phyloP scores from a whole-genome alignment of 2,797 vertebrate species.

The Sparus aurata region DNA sequence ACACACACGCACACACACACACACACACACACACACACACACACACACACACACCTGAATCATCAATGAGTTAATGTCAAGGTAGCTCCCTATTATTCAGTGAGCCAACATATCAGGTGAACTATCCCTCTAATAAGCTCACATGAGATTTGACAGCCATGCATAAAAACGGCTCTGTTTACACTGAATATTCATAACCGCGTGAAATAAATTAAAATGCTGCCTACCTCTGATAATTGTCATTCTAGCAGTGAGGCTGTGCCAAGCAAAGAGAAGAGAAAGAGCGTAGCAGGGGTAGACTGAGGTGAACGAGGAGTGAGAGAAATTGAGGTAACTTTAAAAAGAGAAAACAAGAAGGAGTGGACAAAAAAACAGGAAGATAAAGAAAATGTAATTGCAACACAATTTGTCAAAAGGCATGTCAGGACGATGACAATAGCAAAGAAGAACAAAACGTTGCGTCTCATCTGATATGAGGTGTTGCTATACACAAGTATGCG shows the following conservation, averaged over 20 bases:
- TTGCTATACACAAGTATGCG: constrained; percentile 41
- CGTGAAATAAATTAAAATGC: constrained; percentile 75
- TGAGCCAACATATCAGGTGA: constrained; percentile 74
- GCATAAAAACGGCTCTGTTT: constrained; percentile 78
- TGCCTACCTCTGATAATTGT: constrained; percentile 77
- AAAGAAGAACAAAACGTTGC: constrained; percentile 33
- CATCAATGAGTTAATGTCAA: constrained; percentile 76
- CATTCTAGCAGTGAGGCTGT: constrained; percentile 63
- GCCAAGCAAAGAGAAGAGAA: constrained; percentile 47
- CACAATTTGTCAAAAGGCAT: constrained; percentile 32
- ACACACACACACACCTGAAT: constrained; percentile 42
- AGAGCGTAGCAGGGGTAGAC: constrained; percentile 29
- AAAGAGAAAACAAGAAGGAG: constrained; percentile 8
- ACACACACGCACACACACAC: constrained; percentile 22
- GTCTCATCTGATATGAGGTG: constrained; percentile 41
- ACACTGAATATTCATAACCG: constrained; percentile 85
- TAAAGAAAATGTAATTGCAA: constrained; percentile 11
- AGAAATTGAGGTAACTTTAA: constrained; percentile 36
- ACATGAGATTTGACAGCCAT: constrained; percentile 82
- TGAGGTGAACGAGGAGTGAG: constrained; percentile 27
- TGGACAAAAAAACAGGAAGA: constrained; percentile 10
- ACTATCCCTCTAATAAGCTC: constrained; percentile 83
- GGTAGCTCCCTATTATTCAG: constrained; percentile 73
- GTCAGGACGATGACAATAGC: constrained; percentile 34
- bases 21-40: constrained; percentile 18